phyloP scores from a whole-genome alignment of 2,113 vertebrate genomes.

The Ursus arctos region DNA sequence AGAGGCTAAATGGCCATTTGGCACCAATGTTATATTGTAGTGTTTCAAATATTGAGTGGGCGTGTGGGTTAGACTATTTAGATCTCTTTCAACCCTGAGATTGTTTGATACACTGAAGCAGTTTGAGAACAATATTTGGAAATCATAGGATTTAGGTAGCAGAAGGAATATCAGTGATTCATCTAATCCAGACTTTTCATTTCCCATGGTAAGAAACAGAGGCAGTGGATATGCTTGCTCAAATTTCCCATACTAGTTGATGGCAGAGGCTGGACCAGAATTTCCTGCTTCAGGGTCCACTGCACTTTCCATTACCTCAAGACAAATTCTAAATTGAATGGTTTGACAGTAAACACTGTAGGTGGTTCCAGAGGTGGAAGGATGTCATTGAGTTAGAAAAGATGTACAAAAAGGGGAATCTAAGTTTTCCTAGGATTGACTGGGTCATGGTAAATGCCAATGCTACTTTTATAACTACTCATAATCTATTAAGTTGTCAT shows the following conservation, averaged over 20 bases:
- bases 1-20: neutral
- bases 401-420: neutral
- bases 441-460: neutral
- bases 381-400: constrained; percentile 33
- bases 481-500: neutral
- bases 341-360: constrained; percentile 35
- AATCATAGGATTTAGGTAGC: neutral
- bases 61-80: neutral
- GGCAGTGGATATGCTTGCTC: neutral
- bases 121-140: neutral
- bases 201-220: constrained; percentile 21
- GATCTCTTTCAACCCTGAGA: neutral
- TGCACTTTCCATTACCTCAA: constrained; percentile 32
- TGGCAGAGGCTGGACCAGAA: constrained; percentile 28
- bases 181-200: neutral
- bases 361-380: neutral
- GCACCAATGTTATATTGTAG: neutral
- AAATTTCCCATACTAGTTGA: neutral
- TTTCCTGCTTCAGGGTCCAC: constrained; percentile 8
- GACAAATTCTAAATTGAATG: constrained; percentile 56
- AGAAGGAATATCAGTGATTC: neutral
- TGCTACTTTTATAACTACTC: neutral
- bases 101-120: neutral
- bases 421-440: neutral
- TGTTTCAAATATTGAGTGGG: neutral